Conservation (phyloP, 2,797 vertebrate genomes). For the Neopelma chrysocephalum region DNA sequence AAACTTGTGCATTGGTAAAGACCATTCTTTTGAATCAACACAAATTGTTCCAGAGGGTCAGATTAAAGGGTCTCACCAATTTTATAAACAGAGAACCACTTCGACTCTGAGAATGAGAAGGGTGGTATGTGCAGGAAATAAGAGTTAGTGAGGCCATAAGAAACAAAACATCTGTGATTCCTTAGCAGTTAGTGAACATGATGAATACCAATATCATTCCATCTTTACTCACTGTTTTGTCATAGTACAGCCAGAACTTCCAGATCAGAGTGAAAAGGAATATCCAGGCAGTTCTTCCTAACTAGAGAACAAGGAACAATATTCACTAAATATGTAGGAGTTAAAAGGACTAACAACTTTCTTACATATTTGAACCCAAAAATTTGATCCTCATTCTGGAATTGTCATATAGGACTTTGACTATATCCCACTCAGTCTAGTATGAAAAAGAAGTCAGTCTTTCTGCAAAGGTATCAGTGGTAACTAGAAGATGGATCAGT, state of each 20-base stretch:
- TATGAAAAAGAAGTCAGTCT: neutral
- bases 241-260: neutral
- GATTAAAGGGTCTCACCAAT: neutral
- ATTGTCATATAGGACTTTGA: neutral
- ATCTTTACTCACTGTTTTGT: neutral
- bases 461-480: neutral
- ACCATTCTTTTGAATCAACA: rapidly evolving
- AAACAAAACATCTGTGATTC: neutral
- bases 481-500: neutral
- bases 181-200: neutral
- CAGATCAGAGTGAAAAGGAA: neutral
- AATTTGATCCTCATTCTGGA: neutral
- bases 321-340: neutral
- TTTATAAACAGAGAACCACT: neutral
- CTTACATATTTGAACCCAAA: neutral
- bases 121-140: neutral
- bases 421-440: neutral
- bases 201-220: neutral
- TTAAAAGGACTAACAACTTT: neutral
- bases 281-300: neutral
- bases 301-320: neutral
- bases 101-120: neutral
- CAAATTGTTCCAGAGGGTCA: neutral
- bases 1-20: neutral
- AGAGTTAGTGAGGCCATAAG: neutral